A percentile compares a stretch with the other conserved stretches of the same genome.
phyloP scores from a whole-genome alignment of 2,888 invertebrate species.

The Platycheirus rosarum region DNA sequence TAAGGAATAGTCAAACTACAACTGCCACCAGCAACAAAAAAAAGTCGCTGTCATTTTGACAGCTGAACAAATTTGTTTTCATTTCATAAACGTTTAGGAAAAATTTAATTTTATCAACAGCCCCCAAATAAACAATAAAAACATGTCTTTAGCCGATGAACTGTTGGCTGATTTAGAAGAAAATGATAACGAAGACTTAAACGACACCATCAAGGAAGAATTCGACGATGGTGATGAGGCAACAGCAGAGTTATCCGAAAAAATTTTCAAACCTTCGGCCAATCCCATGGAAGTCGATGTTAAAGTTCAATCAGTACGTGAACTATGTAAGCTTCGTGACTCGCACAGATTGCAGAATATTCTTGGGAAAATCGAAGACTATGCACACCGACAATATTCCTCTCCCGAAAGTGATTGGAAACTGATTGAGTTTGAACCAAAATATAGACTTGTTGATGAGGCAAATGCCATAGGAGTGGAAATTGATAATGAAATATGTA shows the following conservation, averaged over 20 bases:
- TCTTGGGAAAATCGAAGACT: constrained; percentile 89
- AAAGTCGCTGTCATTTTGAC: constrained; percentile 17
- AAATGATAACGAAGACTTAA: constrained; percentile 89
- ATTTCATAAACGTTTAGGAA: constrained; percentile 53
- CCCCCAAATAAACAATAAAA: constrained; percentile 69
- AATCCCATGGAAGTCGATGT: constrained; percentile 84
- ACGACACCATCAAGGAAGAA: constrained; percentile 83
- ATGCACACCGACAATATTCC: constrained; percentile 86
- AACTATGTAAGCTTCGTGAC: constrained; percentile 94
- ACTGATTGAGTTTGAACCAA: constrained; percentile 98
- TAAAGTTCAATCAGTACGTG: constrained; percentile 89
- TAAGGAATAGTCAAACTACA: constrained; percentile 1
- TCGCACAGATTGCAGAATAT: constrained; percentile 89
- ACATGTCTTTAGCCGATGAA: constrained; percentile 99
- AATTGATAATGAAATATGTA: constrained; percentile 97
- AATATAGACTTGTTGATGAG: constrained; percentile 97
- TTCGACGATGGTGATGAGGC: constrained; percentile 80
- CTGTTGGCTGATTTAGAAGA: constrained; percentile 98
- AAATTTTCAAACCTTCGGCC: constrained; percentile 78
- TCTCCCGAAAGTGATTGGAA: constrained; percentile 91
- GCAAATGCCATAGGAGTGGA: constrained; percentile 98
- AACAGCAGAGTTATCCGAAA: constrained; percentile 79
- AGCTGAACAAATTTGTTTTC: constrained; percentile 10
- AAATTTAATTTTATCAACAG: neutral
- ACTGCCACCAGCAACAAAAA: neutral